Conservation (phyloP, 2,888 invertebrate genomes). For the Nebria brevicollis region DNA sequence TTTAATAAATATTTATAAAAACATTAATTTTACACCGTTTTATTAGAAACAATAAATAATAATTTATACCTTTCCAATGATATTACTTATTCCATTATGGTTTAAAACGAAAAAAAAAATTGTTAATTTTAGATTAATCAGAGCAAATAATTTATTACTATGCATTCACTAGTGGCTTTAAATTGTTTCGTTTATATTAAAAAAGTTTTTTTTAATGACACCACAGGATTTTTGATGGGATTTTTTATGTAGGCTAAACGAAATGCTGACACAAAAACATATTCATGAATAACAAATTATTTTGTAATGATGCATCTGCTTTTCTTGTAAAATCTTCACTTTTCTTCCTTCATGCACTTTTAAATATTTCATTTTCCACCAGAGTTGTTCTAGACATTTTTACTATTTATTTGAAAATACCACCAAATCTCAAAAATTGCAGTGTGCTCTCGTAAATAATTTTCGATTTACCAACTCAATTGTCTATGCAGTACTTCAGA, state of each 20-base stretch:
- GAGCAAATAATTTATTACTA: neutral
- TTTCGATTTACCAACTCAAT: too few relatives aligned
- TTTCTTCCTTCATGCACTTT: neutral
- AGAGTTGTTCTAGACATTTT: slow-evolving; percentile 8
- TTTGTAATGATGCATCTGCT: slow-evolving; percentile 26
- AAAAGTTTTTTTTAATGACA: neutral
- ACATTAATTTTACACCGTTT: neutral
- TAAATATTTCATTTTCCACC: slow-evolving; percentile 25
- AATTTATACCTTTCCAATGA: neutral
- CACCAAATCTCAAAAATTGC: too few relatives aligned
- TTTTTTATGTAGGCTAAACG: slow-evolving; percentile 1
- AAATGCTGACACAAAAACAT: slow-evolving; percentile 13
- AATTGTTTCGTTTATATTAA: neutral
- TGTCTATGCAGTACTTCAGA: too few relatives aligned
- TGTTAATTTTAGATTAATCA: neutral
- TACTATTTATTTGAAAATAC: neutral
- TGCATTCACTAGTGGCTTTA: neutral
- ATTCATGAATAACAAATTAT: slow-evolving; percentile 36
- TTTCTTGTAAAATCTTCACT: neutral
- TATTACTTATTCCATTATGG: neutral
- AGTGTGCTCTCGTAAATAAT: too few relatives aligned
- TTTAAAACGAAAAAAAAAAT: neutral
- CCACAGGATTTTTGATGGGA: neutral
- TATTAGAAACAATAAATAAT: neutral
- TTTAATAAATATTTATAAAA: too few relatives aligned